Evolutionary conservation across 2,113 vertebrate genomes (phyloP).

Genomic region (Stictonetta naevosa): DNA sequence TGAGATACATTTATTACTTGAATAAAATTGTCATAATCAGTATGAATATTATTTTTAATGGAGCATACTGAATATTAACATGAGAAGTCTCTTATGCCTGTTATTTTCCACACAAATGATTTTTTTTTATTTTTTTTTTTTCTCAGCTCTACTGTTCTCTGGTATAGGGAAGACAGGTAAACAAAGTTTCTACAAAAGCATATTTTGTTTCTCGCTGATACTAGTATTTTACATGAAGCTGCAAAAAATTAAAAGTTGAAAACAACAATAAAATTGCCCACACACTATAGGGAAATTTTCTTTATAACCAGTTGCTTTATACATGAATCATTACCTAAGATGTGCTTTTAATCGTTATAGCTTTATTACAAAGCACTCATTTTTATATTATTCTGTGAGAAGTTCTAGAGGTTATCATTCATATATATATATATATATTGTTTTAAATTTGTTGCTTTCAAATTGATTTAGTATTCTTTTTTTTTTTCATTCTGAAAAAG

Average conservation of each 20-base stretch:
- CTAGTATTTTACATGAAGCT: not conserved
- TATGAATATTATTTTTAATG: not conserved
- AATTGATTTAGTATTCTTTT: not conserved
- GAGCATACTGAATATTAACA: not conserved
- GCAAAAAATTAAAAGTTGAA: not conserved
- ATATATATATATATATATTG: not conserved
- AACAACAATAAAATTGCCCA: not conserved
- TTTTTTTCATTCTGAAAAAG: constrained; percentile 3
- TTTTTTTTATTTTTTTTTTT: not conserved
- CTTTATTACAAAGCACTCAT: not conserved
- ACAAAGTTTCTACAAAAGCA: not conserved
- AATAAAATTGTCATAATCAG: not conserved
- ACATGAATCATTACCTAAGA: not conserved
- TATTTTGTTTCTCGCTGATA: not conserved
- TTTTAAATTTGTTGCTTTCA: not conserved
- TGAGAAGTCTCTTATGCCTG: not conserved
- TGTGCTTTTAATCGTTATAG: not conserved
- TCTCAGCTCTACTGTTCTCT: not conserved
- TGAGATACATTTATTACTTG: not conserved
- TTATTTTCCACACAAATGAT: not conserved
- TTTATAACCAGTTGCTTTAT: not conserved
- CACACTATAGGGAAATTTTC: not conserved
- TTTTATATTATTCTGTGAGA: not conserved
- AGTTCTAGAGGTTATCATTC: not conserved
- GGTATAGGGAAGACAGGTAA: not conserved